Percentiles rank a stretch among this genome's conserved stretches.
Conservation (phyloP, 2,888 invertebrate genomes). For the Ochropleura plecta region DNA sequence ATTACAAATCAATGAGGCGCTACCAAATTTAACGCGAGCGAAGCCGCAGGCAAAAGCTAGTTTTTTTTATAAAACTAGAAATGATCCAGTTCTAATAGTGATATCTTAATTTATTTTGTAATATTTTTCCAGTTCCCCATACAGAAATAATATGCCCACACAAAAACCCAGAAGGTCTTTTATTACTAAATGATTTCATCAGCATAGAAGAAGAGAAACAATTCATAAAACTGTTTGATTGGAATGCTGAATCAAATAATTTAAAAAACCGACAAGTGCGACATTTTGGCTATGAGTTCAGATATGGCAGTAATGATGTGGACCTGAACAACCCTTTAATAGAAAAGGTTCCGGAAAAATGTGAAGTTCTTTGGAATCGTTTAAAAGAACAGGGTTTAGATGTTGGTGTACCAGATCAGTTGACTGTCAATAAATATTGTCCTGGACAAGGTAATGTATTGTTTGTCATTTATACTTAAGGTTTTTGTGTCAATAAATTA, state of each 20-base stretch:
- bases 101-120: not conserved
- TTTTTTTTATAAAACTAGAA: not conserved
- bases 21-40: no score
- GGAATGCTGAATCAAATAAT: constrained; percentile 78
- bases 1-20: no score
- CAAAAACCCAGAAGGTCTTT: constrained; percentile 92
- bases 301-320: constrained; percentile 96
- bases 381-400: constrained; percentile 82
- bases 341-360: constrained; percentile 93
- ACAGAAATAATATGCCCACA: constrained; percentile 78
- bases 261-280: constrained; percentile 96
- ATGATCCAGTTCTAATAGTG: not conserved
- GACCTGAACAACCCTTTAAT: constrained; percentile 92
- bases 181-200: constrained; percentile 93
- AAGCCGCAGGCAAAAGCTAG: no score
- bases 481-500: no score
- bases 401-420: constrained; percentile 93
- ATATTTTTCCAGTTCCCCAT: constrained; percentile 80
- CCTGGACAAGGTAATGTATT: constrained; percentile 94
- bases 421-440: constrained; percentile 95
- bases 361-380: constrained; percentile 92
- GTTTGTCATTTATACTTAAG: not conserved
- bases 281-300: constrained; percentile 98
- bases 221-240: constrained; percentile 91
- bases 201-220: constrained; percentile 92